phyloP scores from a whole-genome alignment of 35 echinoderm and acorn worm genomes.

The Hemicentrotus pulcherrimus region DNA sequence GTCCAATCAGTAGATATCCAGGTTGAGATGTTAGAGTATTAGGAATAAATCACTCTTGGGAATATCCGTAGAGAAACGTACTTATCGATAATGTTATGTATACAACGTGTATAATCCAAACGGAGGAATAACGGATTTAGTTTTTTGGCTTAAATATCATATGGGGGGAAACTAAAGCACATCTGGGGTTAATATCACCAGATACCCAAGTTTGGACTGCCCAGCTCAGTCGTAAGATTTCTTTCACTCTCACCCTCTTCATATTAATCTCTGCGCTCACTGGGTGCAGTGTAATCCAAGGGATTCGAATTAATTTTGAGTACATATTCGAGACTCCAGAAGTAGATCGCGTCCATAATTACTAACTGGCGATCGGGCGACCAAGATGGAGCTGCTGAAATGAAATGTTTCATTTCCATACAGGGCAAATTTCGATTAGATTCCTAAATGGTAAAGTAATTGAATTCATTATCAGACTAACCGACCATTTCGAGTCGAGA shows the following conservation, averaged over 20 bases:
- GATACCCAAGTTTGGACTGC: not conserved
- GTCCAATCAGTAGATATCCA: not conserved
- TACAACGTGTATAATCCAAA: not conserved
- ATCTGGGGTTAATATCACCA: not conserved
- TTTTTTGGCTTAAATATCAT: not conserved
- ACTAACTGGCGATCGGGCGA: not conserved
- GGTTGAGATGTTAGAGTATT: not conserved
- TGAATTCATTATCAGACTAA: constrained; percentile 13
- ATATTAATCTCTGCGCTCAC: not conserved
- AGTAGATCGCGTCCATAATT: not conserved
- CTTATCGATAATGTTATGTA: not conserved
- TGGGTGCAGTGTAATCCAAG: not conserved
- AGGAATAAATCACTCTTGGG: not conserved
- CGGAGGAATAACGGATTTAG: not conserved
- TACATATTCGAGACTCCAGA: not conserved
- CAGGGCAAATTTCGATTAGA: not conserved
- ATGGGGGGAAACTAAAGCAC: not conserved
- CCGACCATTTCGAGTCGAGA: not conserved
- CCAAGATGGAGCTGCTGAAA: not conserved
- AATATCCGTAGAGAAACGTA: not conserved
- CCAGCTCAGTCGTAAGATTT: not conserved
- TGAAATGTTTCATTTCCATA: constrained; percentile 4
- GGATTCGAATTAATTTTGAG: not conserved
- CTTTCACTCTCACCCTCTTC: not conserved
- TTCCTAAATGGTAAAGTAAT: constrained; percentile 13